Percentiles rank a stretch among this genome's conserved stretches.
Evolutionary conservation across 1,140 invertebrate genomes (phyloP).

Genomic region (Drosophila littoralis): DNA sequence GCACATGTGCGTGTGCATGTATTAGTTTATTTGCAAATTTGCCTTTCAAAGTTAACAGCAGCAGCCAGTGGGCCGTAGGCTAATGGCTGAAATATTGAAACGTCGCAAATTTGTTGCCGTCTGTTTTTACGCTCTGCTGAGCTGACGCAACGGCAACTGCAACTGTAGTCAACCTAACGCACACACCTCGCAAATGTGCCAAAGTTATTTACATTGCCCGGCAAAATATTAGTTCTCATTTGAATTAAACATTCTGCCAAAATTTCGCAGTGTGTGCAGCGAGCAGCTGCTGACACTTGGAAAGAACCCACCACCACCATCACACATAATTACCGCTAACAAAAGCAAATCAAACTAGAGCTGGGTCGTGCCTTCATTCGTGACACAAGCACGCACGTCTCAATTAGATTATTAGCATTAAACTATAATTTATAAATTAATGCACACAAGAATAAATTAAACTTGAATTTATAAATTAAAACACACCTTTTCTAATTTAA

Average conservation of each 20-base stretch:
- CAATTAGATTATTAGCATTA: too few species aligned
- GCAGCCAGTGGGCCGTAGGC: constrained; percentile 26
- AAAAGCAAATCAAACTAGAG: constrained; percentile 15
- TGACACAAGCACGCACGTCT: background rate
- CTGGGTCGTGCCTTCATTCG: background rate
- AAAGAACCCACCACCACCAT: constrained; percentile 44
- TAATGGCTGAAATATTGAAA: constrained; percentile 38
- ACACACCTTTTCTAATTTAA: too few species aligned
- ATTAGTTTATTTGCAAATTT: background rate
- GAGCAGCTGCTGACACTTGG: constrained; percentile 48
- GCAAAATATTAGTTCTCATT: constrained; percentile 46
- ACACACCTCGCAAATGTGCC: constrained; percentile 50
- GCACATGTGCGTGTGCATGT: background rate
- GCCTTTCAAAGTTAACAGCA: constrained; percentile 24
- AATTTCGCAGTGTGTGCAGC: constrained; percentile 37
- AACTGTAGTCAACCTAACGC: constrained; percentile 23
- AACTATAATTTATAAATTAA: too few species aligned
- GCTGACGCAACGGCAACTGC: constrained; percentile 9
- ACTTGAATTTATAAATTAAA: too few species aligned
- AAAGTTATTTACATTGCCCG: constrained; percentile 23
- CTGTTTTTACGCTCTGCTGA: constrained; percentile 26
- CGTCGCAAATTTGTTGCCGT: constrained; percentile 8
- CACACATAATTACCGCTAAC: constrained; percentile 21
- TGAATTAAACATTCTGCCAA: constrained; percentile 4
- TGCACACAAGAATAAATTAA: too few species aligned